Conservation (phyloP, 2,888 invertebrate genomes). For the Cotesia congregata region DNA sequence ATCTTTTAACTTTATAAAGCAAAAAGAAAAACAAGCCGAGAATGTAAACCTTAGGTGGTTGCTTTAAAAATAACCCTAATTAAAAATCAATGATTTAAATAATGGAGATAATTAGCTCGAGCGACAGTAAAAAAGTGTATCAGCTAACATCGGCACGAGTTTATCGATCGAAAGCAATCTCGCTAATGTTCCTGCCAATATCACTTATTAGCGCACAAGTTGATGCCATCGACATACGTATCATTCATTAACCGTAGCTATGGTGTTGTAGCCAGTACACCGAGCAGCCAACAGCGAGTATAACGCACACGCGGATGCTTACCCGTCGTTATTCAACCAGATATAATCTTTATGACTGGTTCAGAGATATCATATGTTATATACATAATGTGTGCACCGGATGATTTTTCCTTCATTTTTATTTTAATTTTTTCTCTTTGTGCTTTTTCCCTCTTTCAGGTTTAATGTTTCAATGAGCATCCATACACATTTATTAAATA, state of each 20-base stretch:
- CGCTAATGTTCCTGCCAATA: conserved; percentile 37
- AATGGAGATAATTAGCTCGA: neutral
- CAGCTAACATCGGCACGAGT: neutral
- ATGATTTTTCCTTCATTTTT: neutral
- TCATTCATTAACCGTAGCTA: neutral
- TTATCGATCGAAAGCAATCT: conserved; percentile 38
- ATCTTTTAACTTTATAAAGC: too few relatives aligned
- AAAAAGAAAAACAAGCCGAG: too few relatives aligned
- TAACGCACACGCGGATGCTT: conserved; percentile 10
- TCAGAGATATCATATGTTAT: neutral
- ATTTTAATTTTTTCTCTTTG: neutral
- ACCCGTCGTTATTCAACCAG: neutral
- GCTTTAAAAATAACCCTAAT: neutral
- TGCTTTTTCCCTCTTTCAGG: neutral
- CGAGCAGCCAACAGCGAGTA: neutral
- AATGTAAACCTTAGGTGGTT: too few relatives aligned
- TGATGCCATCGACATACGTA: neutral
- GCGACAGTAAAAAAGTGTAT: conserved; percentile 16
- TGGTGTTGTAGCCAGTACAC: too few relatives aligned
- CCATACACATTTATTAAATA: too few relatives aligned
- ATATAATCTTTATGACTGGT: neutral
- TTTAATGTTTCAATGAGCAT: conserved; percentile 20
- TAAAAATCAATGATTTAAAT: neutral
- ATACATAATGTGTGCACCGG: neutral
- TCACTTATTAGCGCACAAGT: conserved; percentile 29